A percentile compares a stretch with the other conserved stretches of the same genome.
These are phyloP conservation scores for Clarias gariepinus DNA, from an alignment of 2,113 vertebrate genomes.

Conservation along the genomic window DNA sequence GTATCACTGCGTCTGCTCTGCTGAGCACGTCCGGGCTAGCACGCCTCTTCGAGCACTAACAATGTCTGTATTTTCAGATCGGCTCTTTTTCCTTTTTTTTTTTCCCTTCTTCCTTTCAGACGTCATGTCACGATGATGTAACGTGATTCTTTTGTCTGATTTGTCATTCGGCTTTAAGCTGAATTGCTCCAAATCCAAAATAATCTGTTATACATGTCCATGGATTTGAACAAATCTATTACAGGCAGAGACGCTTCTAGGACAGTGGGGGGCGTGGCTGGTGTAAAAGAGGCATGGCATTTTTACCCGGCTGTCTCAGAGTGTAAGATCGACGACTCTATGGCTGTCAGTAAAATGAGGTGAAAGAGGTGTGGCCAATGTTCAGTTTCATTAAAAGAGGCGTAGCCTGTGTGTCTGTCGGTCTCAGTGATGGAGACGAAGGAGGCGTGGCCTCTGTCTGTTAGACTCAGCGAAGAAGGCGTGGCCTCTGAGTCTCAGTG, in stretches of 20 bases:
- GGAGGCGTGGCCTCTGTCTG: neutral
- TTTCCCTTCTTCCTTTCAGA: neutral
- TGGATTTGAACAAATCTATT: neutral
- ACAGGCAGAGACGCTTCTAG: neutral
- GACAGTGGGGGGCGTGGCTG: neutral
- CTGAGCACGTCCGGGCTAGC: neutral
- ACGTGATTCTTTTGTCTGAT: constrained; percentile 45
- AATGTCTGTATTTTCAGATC: neutral
- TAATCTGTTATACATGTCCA: neutral
- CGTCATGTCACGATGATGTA: constrained; percentile 89
- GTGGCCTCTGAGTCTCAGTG: neutral
- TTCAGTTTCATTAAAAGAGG: neutral
- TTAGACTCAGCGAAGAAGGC: neutral
- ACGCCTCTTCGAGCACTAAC: constrained; percentile 18
- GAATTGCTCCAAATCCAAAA: neutral
- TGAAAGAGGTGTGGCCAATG: neutral
- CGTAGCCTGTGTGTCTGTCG: neutral
- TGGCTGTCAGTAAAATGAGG: neutral
- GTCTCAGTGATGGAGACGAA: neutral
- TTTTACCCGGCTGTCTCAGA: neutral
- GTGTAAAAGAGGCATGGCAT: neutral
- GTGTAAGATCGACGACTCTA: neutral
- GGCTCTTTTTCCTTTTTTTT: neutral
- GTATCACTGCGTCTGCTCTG: neutral
- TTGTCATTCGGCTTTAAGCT: neutral